These are phyloP conservation scores for Agriotes lineatus DNA, from an alignment of 2,888 invertebrate species.

Conservation along the genomic window DNA sequence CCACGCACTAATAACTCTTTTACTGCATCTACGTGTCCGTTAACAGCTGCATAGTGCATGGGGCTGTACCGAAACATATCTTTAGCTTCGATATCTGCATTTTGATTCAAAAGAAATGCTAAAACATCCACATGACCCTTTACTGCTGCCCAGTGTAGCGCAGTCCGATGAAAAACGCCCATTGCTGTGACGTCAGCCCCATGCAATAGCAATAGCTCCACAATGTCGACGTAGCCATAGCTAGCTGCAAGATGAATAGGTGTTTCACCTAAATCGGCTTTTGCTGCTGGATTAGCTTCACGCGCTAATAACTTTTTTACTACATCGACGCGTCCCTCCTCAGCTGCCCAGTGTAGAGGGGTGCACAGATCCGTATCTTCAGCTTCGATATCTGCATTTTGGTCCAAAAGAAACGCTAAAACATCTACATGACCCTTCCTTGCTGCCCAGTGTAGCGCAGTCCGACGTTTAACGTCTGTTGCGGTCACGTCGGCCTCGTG, in stretches of 20 bases:
- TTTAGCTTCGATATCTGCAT: not conserved
- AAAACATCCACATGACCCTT: not conserved
- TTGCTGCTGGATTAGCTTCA: no score
- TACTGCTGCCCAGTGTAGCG: conserved; percentile 7
- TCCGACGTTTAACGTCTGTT: not conserved
- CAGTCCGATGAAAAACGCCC: not conserved
- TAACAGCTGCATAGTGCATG: conserved; percentile 4
- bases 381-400: no score
- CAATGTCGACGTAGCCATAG: no score
- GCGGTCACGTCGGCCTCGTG: no score
- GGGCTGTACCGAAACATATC: not conserved
- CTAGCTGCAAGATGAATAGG: not conserved
- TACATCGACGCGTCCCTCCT: not conserved
- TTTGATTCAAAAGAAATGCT: no score
- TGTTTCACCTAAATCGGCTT: not conserved
- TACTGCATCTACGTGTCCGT: not conserved
- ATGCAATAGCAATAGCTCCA: no score
- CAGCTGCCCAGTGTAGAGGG: no score
- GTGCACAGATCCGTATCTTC: no score
- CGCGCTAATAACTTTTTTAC: not conserved
- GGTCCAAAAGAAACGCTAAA: no score
- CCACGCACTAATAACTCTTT: not conserved
- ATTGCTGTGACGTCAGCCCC: conserved; percentile 67
- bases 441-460: conserved; percentile 7
- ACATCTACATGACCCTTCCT: not conserved